Percentiles rank a stretch among this genome's conserved stretches.
Conservation (phyloP, 2,113 vertebrate genomes). For the Mus pahari region DNA sequence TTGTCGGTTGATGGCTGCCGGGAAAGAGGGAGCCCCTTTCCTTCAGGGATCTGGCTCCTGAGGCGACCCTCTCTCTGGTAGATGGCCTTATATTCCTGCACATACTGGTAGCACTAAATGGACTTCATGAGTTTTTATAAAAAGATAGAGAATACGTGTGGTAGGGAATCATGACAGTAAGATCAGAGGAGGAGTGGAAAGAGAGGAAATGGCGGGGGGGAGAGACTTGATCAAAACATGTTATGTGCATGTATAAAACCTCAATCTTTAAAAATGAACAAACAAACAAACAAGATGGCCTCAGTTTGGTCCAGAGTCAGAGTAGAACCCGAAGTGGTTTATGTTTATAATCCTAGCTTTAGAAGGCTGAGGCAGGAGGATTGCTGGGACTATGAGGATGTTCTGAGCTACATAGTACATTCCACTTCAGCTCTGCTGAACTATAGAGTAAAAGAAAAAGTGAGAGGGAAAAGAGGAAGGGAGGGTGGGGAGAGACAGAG, state of each 20-base stretch:
- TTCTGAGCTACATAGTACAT: background rate
- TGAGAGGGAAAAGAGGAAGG: background rate
- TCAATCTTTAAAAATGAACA: background rate
- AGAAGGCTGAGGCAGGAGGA: background rate
- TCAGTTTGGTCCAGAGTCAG: background rate
- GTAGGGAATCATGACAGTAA: background rate
- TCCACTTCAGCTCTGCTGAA: background rate
- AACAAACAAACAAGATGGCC: background rate
- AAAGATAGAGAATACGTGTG: background rate
- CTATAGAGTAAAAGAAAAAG: background rate
- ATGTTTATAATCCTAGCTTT: background rate
- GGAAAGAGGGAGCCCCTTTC: background rate
- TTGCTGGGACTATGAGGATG: background rate
- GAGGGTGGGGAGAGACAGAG: background rate
- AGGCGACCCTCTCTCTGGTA: background rate
- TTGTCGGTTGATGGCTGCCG: background rate
- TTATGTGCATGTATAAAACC: background rate
- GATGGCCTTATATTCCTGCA: background rate
- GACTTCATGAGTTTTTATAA: background rate
- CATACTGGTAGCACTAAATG: background rate
- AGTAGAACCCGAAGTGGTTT: background rate
- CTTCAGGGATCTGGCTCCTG: background rate
- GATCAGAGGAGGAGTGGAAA: background rate
- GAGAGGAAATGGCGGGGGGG: background rate
- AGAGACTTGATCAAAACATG: background rate